Evolutionary conservation across 2,888 invertebrate genomes (phyloP).

Genomic region (Bhutanitis thaidina): DNA sequence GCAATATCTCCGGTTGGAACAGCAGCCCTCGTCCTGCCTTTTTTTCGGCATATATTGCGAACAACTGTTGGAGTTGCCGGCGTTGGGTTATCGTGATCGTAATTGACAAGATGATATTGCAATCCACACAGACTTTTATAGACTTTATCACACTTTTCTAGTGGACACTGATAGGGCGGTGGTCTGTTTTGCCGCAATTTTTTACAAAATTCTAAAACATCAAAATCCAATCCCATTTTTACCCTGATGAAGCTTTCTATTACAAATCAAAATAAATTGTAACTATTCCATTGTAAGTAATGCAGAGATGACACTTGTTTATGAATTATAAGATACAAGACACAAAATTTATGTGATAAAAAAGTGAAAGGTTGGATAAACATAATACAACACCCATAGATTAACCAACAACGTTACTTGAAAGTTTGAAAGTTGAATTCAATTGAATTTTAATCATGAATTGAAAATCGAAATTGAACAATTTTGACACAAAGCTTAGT

Average conservation of each 20-base stretch:
- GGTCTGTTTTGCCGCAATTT: constrained; percentile 88
- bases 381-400: too few relatives aligned
- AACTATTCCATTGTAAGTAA: background rate
- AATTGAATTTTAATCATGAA: too few relatives aligned
- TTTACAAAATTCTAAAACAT: constrained; percentile 91
- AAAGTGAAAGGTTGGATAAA: constrained; percentile 33
- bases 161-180: constrained; percentile 93
- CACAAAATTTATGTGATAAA: constrained; percentile 20
- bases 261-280: background rate
- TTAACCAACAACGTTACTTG: too few relatives aligned
- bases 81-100: constrained; percentile 89
- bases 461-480: too few relatives aligned
- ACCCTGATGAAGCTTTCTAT: constrained; percentile 13
- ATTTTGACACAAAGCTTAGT: too few relatives aligned
- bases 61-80: constrained; percentile 82
- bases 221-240: constrained; percentile 90
- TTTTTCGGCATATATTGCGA: constrained; percentile 78
- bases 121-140: constrained; percentile 93
- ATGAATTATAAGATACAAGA: background rate
- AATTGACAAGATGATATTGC: constrained; percentile 91
- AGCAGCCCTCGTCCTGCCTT: constrained; percentile 78
- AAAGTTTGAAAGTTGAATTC: too few relatives aligned
- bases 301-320: background rate
- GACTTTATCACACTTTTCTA: constrained; percentile 90
- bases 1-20: constrained; percentile 80